Evolutionary conservation across 2,888 invertebrate genomes (phyloP).

Genomic region (Smittia aterrima): DNA sequence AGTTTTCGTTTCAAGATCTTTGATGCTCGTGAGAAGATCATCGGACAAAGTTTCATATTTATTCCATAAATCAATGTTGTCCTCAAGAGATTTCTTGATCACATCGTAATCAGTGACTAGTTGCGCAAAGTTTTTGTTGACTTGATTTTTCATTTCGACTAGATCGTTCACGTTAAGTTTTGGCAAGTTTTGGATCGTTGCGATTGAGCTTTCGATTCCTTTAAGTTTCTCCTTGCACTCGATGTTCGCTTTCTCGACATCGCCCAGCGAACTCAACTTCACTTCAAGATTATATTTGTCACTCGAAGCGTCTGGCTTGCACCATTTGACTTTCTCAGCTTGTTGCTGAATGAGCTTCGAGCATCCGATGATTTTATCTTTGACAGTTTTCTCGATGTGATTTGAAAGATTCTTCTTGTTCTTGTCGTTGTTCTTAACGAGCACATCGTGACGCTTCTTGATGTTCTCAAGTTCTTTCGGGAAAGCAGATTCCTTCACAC

Average conservation of each 20-base stretch:
- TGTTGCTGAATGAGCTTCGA: conserved; percentile 50
- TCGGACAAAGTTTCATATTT: conserved; percentile 77
- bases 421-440: conserved; percentile 33
- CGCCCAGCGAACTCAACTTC: conserved; percentile 75
- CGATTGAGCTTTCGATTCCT: conserved; percentile 69
- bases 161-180: conserved; percentile 22
- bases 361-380: conserved; percentile 26
- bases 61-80: conserved; percentile 74
- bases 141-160: conserved; percentile 13
- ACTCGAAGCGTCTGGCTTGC: conserved; percentile 81
- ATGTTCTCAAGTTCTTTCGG: conserved; percentile 79
- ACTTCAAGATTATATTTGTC: conserved; percentile 92
- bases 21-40: conserved; percentile 71
- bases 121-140: conserved; percentile 65
- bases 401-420: conserved; percentile 27
- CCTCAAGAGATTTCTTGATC: conserved; percentile 66
- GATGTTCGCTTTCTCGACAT: conserved; percentile 69
- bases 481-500: conserved; percentile 71
- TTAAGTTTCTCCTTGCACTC: conserved; percentile 60
- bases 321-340: conserved; percentile 89
- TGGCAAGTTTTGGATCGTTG: not conserved
- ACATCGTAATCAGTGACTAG: conserved; percentile 66
- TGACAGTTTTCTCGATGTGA: conserved; percentile 32
- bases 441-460: conserved; percentile 77
- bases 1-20: conserved; percentile 73